Conservation (phyloP, 1,140 invertebrate genomes). For the Aporrectodea caliginosa region DNA sequence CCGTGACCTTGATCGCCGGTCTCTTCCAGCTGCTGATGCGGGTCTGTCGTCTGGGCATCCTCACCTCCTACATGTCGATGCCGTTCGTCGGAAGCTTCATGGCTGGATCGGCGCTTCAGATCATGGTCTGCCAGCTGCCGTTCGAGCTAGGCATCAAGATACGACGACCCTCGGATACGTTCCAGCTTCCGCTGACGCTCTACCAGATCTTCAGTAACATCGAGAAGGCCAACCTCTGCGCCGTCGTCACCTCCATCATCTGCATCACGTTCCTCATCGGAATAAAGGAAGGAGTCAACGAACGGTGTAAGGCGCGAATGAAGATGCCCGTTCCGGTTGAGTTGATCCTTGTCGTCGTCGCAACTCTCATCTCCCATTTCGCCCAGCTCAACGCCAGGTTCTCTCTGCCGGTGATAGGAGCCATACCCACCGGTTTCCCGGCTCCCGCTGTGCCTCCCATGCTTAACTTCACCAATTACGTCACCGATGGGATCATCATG, state of each 20-base stretch:
- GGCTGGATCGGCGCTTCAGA: constrained; percentile 27
- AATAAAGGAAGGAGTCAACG: constrained; percentile 77
- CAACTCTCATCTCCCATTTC: constrained; percentile 40
- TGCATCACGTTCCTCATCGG: constrained; percentile 67
- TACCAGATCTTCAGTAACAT: constrained; percentile 45
- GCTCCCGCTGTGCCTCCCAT: constrained; percentile 22
- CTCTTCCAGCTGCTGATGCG: constrained; percentile 28
- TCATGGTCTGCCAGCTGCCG: constrained; percentile 30
- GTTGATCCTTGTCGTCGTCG: constrained; percentile 60
- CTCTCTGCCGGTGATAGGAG: constrained; percentile 39
- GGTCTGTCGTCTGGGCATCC: constrained; percentile 14
- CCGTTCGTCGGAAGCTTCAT: constrained; percentile 28
- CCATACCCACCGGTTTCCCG: constrained; percentile 53
- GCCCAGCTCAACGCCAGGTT: constrained; percentile 39
- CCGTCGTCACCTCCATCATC: constrained; percentile 64
- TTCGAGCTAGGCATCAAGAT: constrained; percentile 25
- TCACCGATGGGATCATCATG: constrained; percentile 69
- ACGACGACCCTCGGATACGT: constrained; percentile 7
- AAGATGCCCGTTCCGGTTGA: constrained; percentile 78
- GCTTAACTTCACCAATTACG: constrained; percentile 4
- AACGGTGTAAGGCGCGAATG: constrained; percentile 65
- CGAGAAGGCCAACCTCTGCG: constrained; percentile 43
- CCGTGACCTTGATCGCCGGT: constrained; percentile 24
- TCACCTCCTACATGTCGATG: constrained; percentile 27
- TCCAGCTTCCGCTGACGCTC: constrained; percentile 35